Percentiles rank a stretch among this genome's conserved stretches.
Conservation (phyloP, 2,888 invertebrate genomes). For the Deilephila porcellus region DNA sequence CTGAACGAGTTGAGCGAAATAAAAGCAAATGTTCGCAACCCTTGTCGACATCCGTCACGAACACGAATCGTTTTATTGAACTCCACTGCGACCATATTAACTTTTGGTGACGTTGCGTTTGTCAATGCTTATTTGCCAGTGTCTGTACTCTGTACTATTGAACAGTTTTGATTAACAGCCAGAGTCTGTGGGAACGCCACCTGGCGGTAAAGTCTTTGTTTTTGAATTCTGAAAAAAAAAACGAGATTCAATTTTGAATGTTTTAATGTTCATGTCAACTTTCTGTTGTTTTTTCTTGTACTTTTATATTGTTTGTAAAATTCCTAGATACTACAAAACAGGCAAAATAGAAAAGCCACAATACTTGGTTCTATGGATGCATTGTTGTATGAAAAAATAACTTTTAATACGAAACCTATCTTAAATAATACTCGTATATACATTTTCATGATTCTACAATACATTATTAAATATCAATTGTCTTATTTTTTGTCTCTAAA, state of each 20-base stretch:
- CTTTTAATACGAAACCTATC: no score
- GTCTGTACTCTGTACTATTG: no score
- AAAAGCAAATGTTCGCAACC: conserved; percentile 76
- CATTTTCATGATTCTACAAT: no score
- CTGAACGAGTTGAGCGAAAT: conserved; percentile 79
- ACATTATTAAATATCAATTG: no score
- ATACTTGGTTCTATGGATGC: no score
- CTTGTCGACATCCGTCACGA: conserved; percentile 74
- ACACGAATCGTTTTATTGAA: conserved; percentile 75
- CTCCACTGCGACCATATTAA: conserved; percentile 66
- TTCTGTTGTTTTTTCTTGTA: no score
- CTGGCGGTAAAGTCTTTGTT: neutral
- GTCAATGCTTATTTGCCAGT: conserved; percentile 36
- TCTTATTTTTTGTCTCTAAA: no score
- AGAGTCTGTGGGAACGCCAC: neutral
- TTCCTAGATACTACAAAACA: no score
- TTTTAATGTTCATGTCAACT: neutral
- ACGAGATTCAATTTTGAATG: neutral
- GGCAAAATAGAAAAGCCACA: no score
- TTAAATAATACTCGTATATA: no score
- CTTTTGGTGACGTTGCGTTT: conserved; percentile 59
- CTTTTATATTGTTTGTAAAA: no score
- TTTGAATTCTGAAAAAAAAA: neutral
- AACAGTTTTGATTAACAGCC: conserved; percentile 20
- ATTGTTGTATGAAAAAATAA: no score